Percentiles rank a stretch among this genome's conserved stretches.
phyloP scores from a whole-genome alignment of 2,888 invertebrate genomes.

The Drosophila dives region DNA sequence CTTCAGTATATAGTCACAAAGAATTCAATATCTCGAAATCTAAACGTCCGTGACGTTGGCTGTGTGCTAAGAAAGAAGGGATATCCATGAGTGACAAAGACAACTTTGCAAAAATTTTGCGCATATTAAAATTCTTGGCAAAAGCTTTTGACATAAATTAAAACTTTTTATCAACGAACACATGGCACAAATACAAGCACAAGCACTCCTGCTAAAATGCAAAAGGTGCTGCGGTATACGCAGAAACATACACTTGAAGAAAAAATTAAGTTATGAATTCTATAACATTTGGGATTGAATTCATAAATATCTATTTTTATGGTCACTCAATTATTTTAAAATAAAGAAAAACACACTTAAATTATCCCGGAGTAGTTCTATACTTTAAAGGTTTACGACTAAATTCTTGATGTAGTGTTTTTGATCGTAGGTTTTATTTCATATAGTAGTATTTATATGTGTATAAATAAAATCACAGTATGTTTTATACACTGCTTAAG shows the following conservation, averaged over 20 bases:
- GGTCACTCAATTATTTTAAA: background rate
- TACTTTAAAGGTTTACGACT: background rate
- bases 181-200: constrained; percentile 20
- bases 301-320: background rate
- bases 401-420: background rate
- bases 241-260: background rate
- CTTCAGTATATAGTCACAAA: constrained; percentile 27
- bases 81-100: constrained; percentile 55
- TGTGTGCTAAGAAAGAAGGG: constrained; percentile 14
- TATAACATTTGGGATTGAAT: background rate
- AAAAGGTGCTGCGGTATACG: constrained; percentile 23
- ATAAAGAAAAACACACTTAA: background rate
- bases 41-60: constrained; percentile 7
- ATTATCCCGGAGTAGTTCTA: background rate
- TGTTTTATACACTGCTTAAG: background rate
- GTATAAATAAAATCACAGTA: background rate
- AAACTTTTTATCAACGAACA: constrained; percentile 80
- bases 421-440: background rate
- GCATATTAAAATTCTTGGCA: constrained; percentile 84
- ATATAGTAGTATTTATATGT: background rate
- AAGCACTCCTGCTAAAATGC: constrained; percentile 6
- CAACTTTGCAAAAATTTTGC: constrained; percentile 77
- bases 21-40: constrained; percentile 57
- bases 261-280: background rate
- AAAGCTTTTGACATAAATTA: constrained; percentile 85